Base-by-base conservation (phyloP, 2,113 vertebrate species). In the Sterrhoptilus dennistouni region DNA sequence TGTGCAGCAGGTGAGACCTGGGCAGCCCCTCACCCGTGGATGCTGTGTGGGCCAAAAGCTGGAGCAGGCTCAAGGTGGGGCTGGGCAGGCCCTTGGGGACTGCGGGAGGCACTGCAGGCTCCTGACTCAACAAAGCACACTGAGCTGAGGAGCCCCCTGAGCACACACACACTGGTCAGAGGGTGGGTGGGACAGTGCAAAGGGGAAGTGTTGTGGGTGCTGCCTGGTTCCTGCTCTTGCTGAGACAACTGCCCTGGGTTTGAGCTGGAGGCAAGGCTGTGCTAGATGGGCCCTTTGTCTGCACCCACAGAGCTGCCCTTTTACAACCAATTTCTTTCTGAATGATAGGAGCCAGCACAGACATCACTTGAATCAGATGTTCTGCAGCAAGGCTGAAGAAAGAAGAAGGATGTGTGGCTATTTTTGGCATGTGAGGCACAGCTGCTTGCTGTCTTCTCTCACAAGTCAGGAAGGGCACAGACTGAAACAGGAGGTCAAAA, bases 391-490 rank as follows among this genome's bases (percentile, higher is more conserved):
- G 47, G 52, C 56, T 66, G 76, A 88, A 92, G 86, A 86, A 94
- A 83, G 85, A 28, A 83, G 70, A 75, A 82, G 89, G 89, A 86
- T 89, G 63, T 0, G 0, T 66, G 79, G 68, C 68, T 95, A 92
- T 96, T 97, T 95, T 71, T 78, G 69, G 80, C 6, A 6, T 10
- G 19, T 5, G 31, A 90, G 38, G 52, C 79, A 57, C 79, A 95
- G 76, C 80, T 83, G 92, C 68, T 89, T 1, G 2, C 52, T 87
- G 5, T 89, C 86, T 92, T 70, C 50, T 66, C 47, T 89, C 68
- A 40, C 71, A 92, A 86, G 64, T 65, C 93, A 92, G 86, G 91
- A 97, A 95, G 89, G 93, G 59, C 83, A 77, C 23, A 27, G 72
- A 38, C 29, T 74, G 33, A 83, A 92, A 77, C n/a, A 49, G 12